Conservation (phyloP, 2,888 invertebrate genomes). For the Macrophya annulata region DNA sequence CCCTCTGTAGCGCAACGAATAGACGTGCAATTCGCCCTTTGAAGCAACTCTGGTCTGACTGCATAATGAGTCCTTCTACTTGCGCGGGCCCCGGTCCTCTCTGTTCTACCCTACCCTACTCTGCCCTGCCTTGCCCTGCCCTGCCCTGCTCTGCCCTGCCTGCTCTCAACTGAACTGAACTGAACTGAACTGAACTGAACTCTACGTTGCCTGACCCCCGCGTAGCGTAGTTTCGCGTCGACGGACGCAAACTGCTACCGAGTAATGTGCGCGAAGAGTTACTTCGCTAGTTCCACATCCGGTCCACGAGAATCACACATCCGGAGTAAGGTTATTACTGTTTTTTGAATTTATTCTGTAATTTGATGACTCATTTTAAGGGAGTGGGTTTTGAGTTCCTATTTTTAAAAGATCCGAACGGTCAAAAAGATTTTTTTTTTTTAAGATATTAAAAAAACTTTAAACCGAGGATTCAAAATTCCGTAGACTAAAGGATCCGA, state of each 20-base stretch:
- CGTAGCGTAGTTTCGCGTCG: background rate
- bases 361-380: no score
- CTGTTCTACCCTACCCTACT: slow-evolving; percentile 30
- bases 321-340: background rate
- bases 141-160: background rate
- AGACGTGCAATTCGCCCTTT: slow-evolving; percentile 63
- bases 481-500: no score
- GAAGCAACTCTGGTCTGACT: slow-evolving; percentile 67
- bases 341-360: background rate
- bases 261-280: background rate
- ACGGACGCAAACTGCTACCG: background rate
- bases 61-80: slow-evolving; percentile 71
- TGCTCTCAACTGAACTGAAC: background rate
- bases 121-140: no score
- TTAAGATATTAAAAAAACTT: no score
- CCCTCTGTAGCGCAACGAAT: slow-evolving; percentile 24
- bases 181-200: slow-evolving; percentile 1
- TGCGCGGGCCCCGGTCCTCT: background rate
- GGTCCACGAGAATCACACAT: background rate
- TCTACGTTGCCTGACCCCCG: background rate
- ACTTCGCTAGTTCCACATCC: background rate
- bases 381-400: no score
- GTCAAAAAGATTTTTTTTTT: no score
- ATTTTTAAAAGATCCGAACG: no score
- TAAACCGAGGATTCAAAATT: no score